These are phyloP conservation scores for Carollia perspicillata DNA, from an alignment of 2,113 vertebrate genomes.

Conservation along the genomic window DNA sequence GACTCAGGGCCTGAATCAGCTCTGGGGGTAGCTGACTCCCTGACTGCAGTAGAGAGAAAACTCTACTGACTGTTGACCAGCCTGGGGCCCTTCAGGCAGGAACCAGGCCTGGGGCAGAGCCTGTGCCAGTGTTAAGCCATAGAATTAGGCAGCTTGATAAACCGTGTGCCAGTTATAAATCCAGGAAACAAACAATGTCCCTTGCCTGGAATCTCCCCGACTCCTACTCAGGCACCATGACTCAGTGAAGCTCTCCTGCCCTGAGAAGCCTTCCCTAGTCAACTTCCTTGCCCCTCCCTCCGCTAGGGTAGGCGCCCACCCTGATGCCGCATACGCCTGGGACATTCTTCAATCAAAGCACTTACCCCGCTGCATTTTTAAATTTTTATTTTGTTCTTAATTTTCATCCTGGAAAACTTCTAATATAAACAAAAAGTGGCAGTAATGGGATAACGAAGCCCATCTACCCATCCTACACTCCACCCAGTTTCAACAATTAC, in stretches of 20 bases:
- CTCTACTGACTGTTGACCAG: not conserved
- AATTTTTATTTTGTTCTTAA: not conserved
- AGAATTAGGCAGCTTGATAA: not conserved
- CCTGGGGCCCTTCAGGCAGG: not conserved
- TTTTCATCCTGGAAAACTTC: not conserved
- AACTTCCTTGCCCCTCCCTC: not conserved
- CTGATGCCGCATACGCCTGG: not conserved
- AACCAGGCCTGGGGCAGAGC: not conserved
- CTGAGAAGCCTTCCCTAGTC: not conserved
- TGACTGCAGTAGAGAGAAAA: not conserved
- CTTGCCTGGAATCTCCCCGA: not conserved
- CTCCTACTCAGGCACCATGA: slow-evolving; percentile 36
- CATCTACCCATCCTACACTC: not conserved
- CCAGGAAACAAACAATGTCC: not conserved
- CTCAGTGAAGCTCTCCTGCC: not conserved
- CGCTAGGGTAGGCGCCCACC: not conserved
- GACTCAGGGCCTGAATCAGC: not conserved
- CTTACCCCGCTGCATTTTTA: not conserved
- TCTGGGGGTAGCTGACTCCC: not conserved
- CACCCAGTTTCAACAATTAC: not conserved
- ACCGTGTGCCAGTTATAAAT: not conserved
- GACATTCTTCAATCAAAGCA: not conserved
- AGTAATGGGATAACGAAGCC: not conserved
- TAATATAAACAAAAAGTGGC: not conserved
- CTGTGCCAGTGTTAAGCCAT: not conserved